A percentile compares a stretch with the other conserved stretches of the same genome.
Evolutionary conservation across 2,797 vertebrate genomes (phyloP).

Genomic region (Pipistrellus pipistrellus): DNA sequence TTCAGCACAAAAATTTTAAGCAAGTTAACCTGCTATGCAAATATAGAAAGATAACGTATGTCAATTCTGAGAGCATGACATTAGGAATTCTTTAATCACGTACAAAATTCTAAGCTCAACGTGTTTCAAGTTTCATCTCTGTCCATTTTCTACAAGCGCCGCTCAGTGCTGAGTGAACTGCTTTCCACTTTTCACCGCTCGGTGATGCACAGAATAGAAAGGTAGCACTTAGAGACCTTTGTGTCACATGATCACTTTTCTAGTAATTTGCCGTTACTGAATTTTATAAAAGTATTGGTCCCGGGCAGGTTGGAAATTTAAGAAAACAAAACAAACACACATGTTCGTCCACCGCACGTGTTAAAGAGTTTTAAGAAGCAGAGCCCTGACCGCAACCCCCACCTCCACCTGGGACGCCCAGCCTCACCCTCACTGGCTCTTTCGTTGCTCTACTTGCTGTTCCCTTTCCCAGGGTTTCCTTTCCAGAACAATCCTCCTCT

Average conservation of each 20-base stretch:
- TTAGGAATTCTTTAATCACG: not conserved
- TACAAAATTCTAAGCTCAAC: not conserved
- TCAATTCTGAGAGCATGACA: not conserved
- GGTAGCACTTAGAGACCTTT: not conserved
- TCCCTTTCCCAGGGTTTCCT: not conserved
- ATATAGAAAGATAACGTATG: not conserved
- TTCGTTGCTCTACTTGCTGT: not conserved
- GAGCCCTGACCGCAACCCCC: not conserved
- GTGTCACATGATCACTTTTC: not conserved
- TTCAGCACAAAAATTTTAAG: conserved; percentile 21
- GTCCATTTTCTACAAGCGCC: not conserved
- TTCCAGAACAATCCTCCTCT: not conserved
- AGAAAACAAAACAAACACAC: conserved; percentile 35
- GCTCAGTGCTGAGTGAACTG: not conserved
- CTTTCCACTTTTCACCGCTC: not conserved
- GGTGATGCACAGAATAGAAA: not conserved
- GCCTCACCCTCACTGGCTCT: not conserved
- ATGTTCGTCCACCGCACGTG: not conserved
- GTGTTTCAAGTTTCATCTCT: not conserved
- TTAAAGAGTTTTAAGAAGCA: not conserved
- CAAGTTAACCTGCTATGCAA: not conserved
- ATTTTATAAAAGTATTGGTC: conserved; percentile 33
- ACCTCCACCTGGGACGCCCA: not conserved
- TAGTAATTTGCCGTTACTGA: not conserved
- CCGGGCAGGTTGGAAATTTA: not conserved